Conservation (phyloP, 2,797 vertebrate genomes). For the Alauda arvensis region DNA sequence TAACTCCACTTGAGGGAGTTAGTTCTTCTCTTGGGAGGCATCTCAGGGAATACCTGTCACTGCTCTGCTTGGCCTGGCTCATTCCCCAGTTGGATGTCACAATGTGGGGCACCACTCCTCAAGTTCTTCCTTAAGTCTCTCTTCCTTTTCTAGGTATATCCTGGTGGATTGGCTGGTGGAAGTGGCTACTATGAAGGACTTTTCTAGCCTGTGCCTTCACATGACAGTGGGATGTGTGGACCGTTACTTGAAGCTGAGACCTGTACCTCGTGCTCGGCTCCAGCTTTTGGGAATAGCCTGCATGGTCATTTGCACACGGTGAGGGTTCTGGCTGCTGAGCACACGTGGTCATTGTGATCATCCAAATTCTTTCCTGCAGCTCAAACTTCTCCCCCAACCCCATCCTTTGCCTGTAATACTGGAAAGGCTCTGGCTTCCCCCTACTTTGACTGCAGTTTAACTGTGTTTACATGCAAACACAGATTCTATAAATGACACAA, state of each 20-base stretch:
- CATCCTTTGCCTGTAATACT: not conserved
- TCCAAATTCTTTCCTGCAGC: not conserved
- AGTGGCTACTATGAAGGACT: conserved; percentile 97
- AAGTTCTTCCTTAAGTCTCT: not conserved
- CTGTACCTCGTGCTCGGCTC: conserved; percentile 85
- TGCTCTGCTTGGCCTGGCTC: not conserved
- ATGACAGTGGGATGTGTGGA: conserved; percentile 92
- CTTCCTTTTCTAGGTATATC: conserved; percentile 83
- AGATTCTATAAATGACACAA: not conserved
- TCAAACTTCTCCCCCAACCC: not conserved
- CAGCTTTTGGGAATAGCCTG: conserved; percentile 96
- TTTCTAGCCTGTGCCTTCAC: conserved; percentile 91
- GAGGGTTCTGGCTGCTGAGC: conserved; percentile 1
- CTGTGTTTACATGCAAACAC: not conserved
- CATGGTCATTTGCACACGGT: conserved; percentile 98
- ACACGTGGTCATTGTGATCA: not conserved
- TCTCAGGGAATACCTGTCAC: not conserved
- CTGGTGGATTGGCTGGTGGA: conserved; percentile 97
- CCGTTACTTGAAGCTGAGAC: conserved; percentile 84
- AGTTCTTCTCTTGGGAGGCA: not conserved
- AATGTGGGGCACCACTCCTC: not conserved
- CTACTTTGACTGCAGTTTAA: not conserved
- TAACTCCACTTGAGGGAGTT: not conserved
- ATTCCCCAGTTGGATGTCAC: not conserved
- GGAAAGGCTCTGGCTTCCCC: not conserved